Base-by-base conservation (phyloP, 1,140 invertebrate species). In the Stratiolaelaps scimitus region DNA sequence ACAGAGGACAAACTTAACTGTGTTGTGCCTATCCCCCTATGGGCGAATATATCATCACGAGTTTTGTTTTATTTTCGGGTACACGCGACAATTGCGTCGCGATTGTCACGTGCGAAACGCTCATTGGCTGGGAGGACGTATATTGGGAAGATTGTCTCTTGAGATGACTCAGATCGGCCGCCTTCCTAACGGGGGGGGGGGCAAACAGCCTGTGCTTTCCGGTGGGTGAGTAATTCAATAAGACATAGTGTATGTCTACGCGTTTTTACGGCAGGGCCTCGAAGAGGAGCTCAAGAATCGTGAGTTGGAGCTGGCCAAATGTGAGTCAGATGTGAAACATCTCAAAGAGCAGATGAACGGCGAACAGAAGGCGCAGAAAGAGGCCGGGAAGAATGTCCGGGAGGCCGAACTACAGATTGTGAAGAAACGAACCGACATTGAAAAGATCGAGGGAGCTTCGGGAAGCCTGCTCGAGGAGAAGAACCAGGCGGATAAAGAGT, bases 401-500 rank as follows among this genome's bases (percentile, higher is more conserved):
- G 86, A 88, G 64, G 80, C 79, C 67, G 65, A 64, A 13, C 73
- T 70, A 6, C 43, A 65, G 28, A 60, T 68, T 19, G 20, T 13
- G 44, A 48, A 20, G 1, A 90, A 90, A 75, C 73, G 83, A 71
- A 79, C 80, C 45, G 83, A 87, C 70, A 76, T 88, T 34, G 77
- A 79, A 0, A 80, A 88, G 74, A 76, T 83, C 15, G 78, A 83
- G 26, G 81, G 80, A 20, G 78, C 83, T 28, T 88, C 90, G 73
- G 82, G 85, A 46, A 78, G 78, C 20, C 78, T 94, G 1, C 82
- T 84, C 71, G 74, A 83, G 40, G 81, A 82, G 7, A 84, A 86
- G 71, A 76, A 82, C 48, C 73, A 75, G 1, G 85, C 90, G 73
- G 78, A 78, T 20, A 82, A 84, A 66, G 83, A 82, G 1, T 79